Percentiles rank a stretch among this genome's conserved stretches.
Conservation (phyloP, 92 coral and sea anemone genomes). For the Bergia puertoricense region DNA sequence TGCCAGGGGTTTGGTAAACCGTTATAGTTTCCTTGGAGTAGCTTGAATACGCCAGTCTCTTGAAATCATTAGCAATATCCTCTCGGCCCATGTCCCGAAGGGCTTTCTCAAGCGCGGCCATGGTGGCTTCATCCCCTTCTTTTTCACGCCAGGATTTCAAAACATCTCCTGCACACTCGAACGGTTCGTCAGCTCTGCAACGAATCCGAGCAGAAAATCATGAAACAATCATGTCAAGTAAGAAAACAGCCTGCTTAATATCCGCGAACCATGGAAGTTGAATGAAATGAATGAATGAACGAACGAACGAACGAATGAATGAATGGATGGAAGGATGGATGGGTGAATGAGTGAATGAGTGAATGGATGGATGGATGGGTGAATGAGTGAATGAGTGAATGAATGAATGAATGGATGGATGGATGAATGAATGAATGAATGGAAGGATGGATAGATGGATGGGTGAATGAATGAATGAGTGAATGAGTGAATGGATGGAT, state of each 20-base stretch:
- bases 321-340: too few relatives aligned
- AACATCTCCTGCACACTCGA: slow-evolving; percentile 81
- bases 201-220: neutral
- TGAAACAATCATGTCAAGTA: neutral
- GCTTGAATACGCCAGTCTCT: slow-evolving; percentile 92
- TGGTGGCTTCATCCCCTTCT: slow-evolving; percentile 83
- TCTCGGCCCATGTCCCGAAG: slow-evolving; percentile 83
- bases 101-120: slow-evolving; percentile 86
- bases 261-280: too few relatives aligned
- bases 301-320: too few relatives aligned
- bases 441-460: too few relatives aligned
- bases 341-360: too few relatives aligned
- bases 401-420: too few relatives aligned
- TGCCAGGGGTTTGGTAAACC: slow-evolving; percentile 67
- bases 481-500: too few relatives aligned
- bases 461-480: too few relatives aligned
- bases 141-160: slow-evolving; percentile 87
- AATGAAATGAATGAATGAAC: too few relatives aligned
- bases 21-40: slow-evolving; percentile 78
- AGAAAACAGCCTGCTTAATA: neutral
- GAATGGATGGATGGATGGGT: too few relatives aligned
- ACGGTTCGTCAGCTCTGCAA: slow-evolving; percentile 59
- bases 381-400: too few relatives aligned
- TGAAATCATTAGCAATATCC: slow-evolving; percentile 81
- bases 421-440: too few relatives aligned